These are phyloP conservation scores for Drymodes brunneopygia DNA, from an alignment of 2,113 vertebrate genomes.

Conservation along the genomic window DNA sequence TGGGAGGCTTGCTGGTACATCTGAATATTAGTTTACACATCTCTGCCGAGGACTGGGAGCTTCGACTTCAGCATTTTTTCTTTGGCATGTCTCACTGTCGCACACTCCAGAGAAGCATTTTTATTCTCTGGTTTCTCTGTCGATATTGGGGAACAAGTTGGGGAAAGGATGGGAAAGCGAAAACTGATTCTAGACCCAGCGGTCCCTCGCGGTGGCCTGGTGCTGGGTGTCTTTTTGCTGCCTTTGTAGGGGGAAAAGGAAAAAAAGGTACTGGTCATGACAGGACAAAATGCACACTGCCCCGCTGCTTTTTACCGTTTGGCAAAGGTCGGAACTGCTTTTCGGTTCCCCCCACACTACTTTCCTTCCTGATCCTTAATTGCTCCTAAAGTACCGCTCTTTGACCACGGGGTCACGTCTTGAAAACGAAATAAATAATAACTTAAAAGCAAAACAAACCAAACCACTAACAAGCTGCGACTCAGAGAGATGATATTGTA, in stretches of 20 bases:
- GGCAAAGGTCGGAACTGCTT: neutral
- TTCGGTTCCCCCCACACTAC: neutral
- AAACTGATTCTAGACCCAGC: neutral
- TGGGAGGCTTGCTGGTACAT: neutral
- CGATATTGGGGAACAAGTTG: neutral
- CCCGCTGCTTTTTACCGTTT: neutral
- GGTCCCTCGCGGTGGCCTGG: accelerated
- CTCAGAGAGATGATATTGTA: neutral
- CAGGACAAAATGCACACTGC: neutral
- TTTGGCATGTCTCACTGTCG: neutral
- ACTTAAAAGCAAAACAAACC: neutral
- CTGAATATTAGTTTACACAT: neutral
- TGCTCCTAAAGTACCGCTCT: neutral
- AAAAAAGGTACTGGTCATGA: neutral
- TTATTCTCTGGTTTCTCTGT: neutral
- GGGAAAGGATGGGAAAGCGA: neutral
- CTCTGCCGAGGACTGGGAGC: neutral
- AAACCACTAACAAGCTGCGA: neutral
- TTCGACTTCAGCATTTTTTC: neutral
- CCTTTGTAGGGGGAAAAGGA: neutral
- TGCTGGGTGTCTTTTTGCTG: neutral
- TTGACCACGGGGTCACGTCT: neutral
- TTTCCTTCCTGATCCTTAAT: neutral
- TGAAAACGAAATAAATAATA: neutral
- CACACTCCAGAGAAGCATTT: neutral